These are phyloP conservation scores for Peromyscus attwateri DNA, from an alignment of 2,797 vertebrate species.

Conservation along the genomic window DNA sequence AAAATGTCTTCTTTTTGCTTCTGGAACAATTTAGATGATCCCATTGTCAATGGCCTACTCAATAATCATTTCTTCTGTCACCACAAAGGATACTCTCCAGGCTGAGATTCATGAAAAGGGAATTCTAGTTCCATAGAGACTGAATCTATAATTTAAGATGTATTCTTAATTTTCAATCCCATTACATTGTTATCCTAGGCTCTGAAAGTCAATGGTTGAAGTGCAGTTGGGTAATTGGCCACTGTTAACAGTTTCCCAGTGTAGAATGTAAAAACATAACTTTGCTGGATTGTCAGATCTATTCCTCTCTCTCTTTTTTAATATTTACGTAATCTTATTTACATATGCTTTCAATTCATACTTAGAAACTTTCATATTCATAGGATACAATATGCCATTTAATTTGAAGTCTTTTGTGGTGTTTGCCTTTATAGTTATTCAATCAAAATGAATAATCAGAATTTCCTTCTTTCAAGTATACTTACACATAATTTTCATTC, in stretches of 20 bases:
- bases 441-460: conserved; percentile 59
- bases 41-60: conserved; percentile 58
- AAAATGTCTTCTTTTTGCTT: conserved; percentile 56
- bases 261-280: conserved; percentile 56
- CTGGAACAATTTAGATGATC: conserved; percentile 56
- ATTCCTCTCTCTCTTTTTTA: neutral
- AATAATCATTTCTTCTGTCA: conserved; percentile 63
- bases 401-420: conserved; percentile 65
- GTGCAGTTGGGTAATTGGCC: conserved; percentile 64
- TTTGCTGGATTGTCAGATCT: conserved; percentile 66
- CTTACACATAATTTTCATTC: neutral
- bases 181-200: conserved; percentile 51
- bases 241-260: conserved; percentile 78
- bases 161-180: conserved; percentile 73
- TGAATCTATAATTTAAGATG: conserved; percentile 75
- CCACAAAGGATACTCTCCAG: neutral
- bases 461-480: conserved; percentile 8
- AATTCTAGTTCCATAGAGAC: conserved; percentile 65
- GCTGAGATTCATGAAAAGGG: conserved; percentile 56
- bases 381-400: neutral
- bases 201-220: conserved; percentile 76
- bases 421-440: conserved; percentile 75
- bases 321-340: neutral
- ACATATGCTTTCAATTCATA: neutral
- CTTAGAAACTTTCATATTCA: neutral